Evolutionary conservation across 2,113 vertebrate species (phyloP).

Genomic region (Thamnaconus septentrionalis): DNA sequence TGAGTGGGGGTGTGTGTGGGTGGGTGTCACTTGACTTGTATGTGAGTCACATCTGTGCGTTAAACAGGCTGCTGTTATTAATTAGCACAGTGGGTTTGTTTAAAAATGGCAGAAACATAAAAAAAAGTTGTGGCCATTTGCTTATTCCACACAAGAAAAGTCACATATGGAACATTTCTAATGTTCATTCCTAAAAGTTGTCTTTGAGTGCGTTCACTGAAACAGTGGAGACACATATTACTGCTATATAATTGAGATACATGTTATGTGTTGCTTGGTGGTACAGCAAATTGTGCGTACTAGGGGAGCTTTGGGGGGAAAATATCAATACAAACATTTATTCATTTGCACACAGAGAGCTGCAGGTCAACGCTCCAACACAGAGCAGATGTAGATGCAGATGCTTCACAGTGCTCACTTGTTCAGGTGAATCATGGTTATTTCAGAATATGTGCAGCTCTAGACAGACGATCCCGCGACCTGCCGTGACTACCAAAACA

Average conservation of each 20-base stretch:
- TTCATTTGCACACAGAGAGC: no score
- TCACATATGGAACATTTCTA: not conserved
- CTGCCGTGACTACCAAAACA: conserved; percentile 31
- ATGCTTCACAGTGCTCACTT: not conserved
- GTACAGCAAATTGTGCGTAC: no score
- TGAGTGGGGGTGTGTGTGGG: not conserved
- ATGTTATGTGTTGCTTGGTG: no score
- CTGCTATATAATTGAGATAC: no score
- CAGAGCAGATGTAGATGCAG: conserved; percentile 9
- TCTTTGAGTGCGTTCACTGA: no score
- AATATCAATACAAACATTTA: no score
- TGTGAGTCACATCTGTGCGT: conserved; percentile 50
- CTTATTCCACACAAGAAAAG: not conserved
- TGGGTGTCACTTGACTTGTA: conserved; percentile 43
- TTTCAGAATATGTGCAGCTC: conserved; percentile 17
- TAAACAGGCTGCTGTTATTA: conserved; percentile 13
- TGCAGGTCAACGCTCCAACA: not conserved
- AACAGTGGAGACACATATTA: no score
- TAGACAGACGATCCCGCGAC: conserved; percentile 19
- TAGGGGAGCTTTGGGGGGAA: no score
- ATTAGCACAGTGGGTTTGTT: no score
- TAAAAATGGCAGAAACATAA: no score
- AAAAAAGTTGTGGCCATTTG: no score
- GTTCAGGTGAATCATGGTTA: not conserved
- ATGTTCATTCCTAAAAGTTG: not conserved